Evolutionary conservation across 2,888 invertebrate species (phyloP), one percentile per base, ranked within the genome.

Genomic region (Lasioglossum lativentre): DNA sequence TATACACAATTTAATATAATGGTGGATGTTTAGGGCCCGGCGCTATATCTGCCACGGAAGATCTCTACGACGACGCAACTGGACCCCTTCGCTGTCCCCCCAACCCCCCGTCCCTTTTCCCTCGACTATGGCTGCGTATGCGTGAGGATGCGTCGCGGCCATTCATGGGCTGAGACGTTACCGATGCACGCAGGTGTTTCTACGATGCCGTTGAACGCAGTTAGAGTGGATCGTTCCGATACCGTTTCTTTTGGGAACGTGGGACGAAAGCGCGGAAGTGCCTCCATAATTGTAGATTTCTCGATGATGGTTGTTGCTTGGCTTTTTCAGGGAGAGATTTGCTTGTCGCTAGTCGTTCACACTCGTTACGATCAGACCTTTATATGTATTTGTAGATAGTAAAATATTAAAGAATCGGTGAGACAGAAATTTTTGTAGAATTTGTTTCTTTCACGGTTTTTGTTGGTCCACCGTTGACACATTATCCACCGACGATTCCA

Each of bases 1-100:
- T 95, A 94, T 94, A 94, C 94, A 94, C 94, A 94, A 94, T 94
- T 94, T 94, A 93, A 94, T 94, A 94, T 94, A 94, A 95, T 95
- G 92, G 94, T 90, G 92, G 93, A 93, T 93, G 93, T 93, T 94
- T 93, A 93, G 91, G 89, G 92, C 88, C 80, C 86, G 83, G 87
- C 79, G 90, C 85, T 90, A 88, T 93, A 93, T 93, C 93, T 92
- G 78, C 83, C 80, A 80, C 88, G 83, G 78, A 80, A 89, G 90
- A 93, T 93, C 93, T 92, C 89, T 77, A 34, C 63, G 63, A 56
- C 63, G 63, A 66, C 56, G 80, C 78, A 72, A 85, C 83, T 88
- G 81, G 78, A 84, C 81, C 80, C 73, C 74, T 72, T n/a, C 68
- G 45, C 6, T 30, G 27, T 63, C 30, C 63, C 70, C 63, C n/a